Evolutionary conservation across 2,797 vertebrate species (phyloP), one percentile per base, ranked within the genome.

Genomic region (Falco peregrinus): DNA sequence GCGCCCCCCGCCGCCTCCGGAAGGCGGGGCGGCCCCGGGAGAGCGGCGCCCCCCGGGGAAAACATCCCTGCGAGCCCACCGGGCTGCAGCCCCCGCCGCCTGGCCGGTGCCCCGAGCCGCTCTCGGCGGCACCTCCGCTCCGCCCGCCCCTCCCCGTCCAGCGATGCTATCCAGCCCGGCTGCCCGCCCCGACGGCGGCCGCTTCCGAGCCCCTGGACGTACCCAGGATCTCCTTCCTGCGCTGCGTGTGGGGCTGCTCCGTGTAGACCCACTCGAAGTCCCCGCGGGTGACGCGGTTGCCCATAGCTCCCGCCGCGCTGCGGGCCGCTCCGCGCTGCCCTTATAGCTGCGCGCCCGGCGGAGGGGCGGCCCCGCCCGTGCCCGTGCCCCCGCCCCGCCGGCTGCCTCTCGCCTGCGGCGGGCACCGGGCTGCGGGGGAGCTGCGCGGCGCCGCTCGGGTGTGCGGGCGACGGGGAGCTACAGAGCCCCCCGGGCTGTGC

Each of bases 231-330:
- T 98, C 98, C 93, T 96, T 97, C 90, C 98, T 98, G 70, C 98
- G 96, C 95, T 98, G 98, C 39, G 98, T 98, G 91, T 98, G 98
- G 6, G 98, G 98, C 95, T 98, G 98, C 60, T 98, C 98, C 7
- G 97, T 98, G 95, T 98, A 98, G 67, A 98, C 98, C 98, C 98
- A 98, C 89, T 98, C 98, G 93, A 98, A 98, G 81, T 98, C 98
- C 5, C n/a, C 94, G 20, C 98, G 98, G 1, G 93, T 89, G 3
- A 97, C 97, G 3, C 93, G 31, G 45, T 98, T 98, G 10, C 98
- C 98, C 98, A 98, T 98, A 24, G 21, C 48, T 63, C 1, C 69
- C 1, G 1, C 41, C 6, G 37, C 39, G 3, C 71, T 1, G 17
- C 37, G 6, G 35, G 0, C 82, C 11, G 41, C 83, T 19, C 85